These are phyloP conservation scores for Bovichtus diacanthus DNA, from an alignment of 2,797 vertebrate species.

Conservation along the genomic window DNA sequence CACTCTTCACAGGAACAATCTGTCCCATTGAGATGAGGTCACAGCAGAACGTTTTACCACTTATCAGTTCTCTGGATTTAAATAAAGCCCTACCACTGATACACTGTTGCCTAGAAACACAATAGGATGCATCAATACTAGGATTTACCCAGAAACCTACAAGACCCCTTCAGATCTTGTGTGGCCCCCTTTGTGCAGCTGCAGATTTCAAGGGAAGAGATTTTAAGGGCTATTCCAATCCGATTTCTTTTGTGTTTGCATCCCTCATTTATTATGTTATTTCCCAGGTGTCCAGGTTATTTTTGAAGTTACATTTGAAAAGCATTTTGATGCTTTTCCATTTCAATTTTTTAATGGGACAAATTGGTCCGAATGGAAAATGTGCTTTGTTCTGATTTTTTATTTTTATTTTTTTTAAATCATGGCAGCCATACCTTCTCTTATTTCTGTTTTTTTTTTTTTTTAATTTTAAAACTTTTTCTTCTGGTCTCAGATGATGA, in stretches of 20 bases:
- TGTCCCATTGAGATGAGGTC: conserved; percentile 74
- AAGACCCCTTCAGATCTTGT: conserved; percentile 43
- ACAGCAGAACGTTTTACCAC: conserved; percentile 65
- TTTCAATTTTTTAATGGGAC: conserved; percentile 4
- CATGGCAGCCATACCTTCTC: not conserved
- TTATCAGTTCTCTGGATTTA: conserved; percentile 77
- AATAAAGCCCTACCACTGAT: conserved; percentile 77
- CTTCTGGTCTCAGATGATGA: conserved; percentile 40
- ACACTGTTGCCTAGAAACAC: conserved; percentile 79
- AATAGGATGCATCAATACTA: conserved; percentile 69
- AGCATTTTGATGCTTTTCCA: conserved; percentile 21
- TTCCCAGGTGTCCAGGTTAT: conserved; percentile 32
- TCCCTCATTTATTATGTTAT: conserved; percentile 15
- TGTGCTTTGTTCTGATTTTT: not conserved
- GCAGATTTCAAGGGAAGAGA: conserved; percentile 45
- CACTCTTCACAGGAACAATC: conserved; percentile 74
- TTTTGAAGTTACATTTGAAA: conserved; percentile 27
- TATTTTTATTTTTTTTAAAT: conserved; percentile 3
- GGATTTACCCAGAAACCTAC: conserved; percentile 54
- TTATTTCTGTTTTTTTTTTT: not conserved
- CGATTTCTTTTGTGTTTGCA: not conserved
- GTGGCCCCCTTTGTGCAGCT: conserved; percentile 31
- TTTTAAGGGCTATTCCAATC: conserved; percentile 20
- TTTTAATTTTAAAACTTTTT: conserved; percentile 4
- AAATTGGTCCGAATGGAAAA: conserved; percentile 35